phyloP scores from a whole-genome alignment of 1,140 invertebrate species.

The Drosophila nikananu region DNA sequence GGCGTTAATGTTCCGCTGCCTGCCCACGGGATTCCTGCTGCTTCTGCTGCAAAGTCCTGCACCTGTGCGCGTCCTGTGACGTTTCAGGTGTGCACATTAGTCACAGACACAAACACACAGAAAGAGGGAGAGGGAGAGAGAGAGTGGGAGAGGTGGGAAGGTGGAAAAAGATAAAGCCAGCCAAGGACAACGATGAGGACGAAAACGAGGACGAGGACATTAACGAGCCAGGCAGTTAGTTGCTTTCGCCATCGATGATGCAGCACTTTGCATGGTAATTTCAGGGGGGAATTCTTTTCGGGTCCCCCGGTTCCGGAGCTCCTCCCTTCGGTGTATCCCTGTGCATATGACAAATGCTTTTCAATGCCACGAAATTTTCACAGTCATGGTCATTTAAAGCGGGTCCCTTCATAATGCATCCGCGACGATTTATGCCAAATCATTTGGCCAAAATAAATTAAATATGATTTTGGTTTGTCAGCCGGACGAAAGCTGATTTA shows the following conservation, averaged over 20 bases:
- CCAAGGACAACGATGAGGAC: slow-evolving; percentile 50
- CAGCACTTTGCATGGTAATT: slow-evolving; percentile 75
- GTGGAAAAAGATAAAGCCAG: slow-evolving; percentile 42
- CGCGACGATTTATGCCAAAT: slow-evolving; percentile 55
- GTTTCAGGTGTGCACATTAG: slow-evolving; percentile 80
- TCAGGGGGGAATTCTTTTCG: slow-evolving; percentile 45
- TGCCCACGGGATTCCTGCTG: slow-evolving; percentile 29
- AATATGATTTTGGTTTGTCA: slow-evolving; percentile 63
- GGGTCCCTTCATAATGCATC: slow-evolving; percentile 51
- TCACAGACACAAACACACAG: slow-evolving; percentile 53
- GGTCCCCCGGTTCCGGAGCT: slow-evolving; percentile 13
- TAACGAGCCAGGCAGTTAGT: slow-evolving; percentile 82
- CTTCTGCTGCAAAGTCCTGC: slow-evolving; percentile 35
- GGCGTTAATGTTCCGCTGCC: slow-evolving; percentile 67
- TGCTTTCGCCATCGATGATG: slow-evolving; percentile 57
- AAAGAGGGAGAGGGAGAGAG: neutral
- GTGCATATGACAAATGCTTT: slow-evolving; percentile 73
- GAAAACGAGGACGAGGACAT: slow-evolving; percentile 60
- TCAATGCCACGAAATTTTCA: slow-evolving; percentile 55
- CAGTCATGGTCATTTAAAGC: slow-evolving; percentile 78
- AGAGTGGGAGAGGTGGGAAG: slow-evolving; percentile 3
- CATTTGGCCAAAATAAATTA: slow-evolving; percentile 65
- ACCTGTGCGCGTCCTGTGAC: slow-evolving; percentile 79
- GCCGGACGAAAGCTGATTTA: slow-evolving; percentile 61
- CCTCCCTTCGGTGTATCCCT: neutral